Evolutionary conservation across 2,797 vertebrate genomes (phyloP).

Genomic region (Clarias laeviceps): DNA sequence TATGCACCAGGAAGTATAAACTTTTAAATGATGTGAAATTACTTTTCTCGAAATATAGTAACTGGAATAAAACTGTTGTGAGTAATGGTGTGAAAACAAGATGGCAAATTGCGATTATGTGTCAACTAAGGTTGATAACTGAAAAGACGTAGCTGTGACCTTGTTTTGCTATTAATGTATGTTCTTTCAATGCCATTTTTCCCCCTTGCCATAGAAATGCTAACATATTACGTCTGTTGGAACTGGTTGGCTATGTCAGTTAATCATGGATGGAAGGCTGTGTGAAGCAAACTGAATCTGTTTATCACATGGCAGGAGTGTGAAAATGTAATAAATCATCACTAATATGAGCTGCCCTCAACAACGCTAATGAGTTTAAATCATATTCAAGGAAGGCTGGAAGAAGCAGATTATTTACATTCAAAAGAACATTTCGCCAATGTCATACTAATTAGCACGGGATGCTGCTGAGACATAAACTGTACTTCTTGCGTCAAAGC

Average conservation of each 20-base stretch:
- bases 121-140: neutral
- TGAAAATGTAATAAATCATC: slow-evolving; percentile 15
- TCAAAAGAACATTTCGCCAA: neutral
- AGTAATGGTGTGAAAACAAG: neutral
- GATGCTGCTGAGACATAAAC: neutral
- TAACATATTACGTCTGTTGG: neutral
- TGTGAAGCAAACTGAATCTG: neutral
- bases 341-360: neutral
- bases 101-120: neutral
- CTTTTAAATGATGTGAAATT: neutral
- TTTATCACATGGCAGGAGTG: slow-evolving; percentile 5
- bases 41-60: neutral
- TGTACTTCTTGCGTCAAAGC: neutral
- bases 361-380: neutral
- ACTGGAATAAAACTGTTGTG: neutral
- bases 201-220: too few species aligned
- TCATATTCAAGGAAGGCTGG: neutral
- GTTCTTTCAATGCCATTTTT: neutral
- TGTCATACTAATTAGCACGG: neutral
- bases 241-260: neutral
- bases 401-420: neutral
- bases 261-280: neutral
- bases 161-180: neutral
- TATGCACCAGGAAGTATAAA: neutral
- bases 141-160: neutral